phyloP scores from a whole-genome alignment of 2,113 vertebrate genomes.

The Pygoscelis antarcticus region DNA sequence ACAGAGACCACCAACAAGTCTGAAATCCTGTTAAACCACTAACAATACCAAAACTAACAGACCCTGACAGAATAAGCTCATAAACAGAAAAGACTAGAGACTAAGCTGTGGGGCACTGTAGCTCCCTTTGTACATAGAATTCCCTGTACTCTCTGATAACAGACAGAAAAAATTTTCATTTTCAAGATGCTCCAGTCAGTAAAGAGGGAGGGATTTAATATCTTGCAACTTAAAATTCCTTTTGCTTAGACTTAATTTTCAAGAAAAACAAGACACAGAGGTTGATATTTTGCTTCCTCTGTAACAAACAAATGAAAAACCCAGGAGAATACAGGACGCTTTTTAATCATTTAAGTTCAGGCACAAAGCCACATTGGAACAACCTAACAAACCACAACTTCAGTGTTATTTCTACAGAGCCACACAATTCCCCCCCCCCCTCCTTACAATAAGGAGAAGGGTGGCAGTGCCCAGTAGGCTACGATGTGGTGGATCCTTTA shows the following conservation, averaged over 20 bases:
- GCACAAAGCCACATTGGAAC: background rate
- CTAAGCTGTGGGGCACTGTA: background rate
- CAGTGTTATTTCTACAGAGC: background rate
- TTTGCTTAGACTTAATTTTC: background rate
- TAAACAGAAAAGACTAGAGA: background rate
- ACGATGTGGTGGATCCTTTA: background rate
- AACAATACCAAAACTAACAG: conserved; percentile 72
- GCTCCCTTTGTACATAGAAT: background rate
- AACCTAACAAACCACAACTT: background rate
- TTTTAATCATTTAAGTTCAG: background rate
- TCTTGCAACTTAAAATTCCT: background rate
- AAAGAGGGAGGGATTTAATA: background rate
- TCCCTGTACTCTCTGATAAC: background rate
- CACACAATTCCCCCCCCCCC: no score
- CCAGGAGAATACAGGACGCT: background rate
- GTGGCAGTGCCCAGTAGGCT: background rate
- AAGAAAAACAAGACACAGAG: background rate
- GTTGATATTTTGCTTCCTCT: background rate
- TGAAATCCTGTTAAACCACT: conserved; percentile 72
- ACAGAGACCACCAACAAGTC: conserved; percentile 65
- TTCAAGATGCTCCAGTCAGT: background rate
- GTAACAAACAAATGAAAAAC: background rate
- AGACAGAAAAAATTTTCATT: background rate
- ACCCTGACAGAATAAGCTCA: conserved; percentile 61
- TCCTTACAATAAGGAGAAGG: background rate